Conservation (phyloP, 2,113 vertebrate genomes). For the Cheirogaleus medius region DNA sequence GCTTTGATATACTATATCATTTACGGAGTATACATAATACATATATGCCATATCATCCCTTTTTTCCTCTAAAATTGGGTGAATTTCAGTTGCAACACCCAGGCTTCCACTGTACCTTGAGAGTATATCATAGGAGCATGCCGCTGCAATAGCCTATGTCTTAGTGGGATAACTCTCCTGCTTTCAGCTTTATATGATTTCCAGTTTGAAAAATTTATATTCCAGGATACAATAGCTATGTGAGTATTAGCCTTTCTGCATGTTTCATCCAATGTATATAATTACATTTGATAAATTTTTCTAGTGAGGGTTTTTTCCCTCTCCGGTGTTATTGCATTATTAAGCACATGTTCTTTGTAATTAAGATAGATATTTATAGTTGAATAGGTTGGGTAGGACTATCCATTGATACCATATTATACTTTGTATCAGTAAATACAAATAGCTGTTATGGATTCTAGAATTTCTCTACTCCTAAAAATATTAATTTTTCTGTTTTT, state of each 20-base stretch:
- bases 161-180: background rate
- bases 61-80: background rate
- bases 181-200: background rate
- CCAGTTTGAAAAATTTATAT: background rate
- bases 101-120: background rate
- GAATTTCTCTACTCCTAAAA: slow-evolving; percentile 1
- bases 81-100: background rate
- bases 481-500: background rate
- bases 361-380: background rate
- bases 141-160: background rate
- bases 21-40: background rate
- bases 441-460: background rate
- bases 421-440: background rate
- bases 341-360: slow-evolving; percentile 13
- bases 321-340: background rate
- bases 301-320: background rate
- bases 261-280: background rate
- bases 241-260: background rate
- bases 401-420: background rate
- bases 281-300: background rate
- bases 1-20: background rate
- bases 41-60: background rate
- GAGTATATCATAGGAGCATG: background rate
- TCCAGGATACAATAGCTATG: background rate
- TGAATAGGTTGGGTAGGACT: background rate